Percentiles rank a stretch among this genome's conserved stretches.
Conservation (phyloP, 2,113 vertebrate genomes). For the Platysteira castanea region DNA sequence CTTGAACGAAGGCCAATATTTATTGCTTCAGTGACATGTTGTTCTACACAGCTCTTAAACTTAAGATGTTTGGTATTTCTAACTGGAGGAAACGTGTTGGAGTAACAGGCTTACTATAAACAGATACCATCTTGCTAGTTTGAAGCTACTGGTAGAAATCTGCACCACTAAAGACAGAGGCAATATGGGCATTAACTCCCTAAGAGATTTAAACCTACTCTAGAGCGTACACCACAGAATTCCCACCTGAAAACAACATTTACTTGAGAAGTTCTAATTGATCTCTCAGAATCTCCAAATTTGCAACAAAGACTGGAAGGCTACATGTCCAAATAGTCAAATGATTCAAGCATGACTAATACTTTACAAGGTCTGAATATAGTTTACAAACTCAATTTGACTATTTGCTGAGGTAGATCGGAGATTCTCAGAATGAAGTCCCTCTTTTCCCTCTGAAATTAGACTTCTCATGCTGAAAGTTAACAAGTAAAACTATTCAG, state of each 20-base stretch:
- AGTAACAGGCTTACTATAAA: background rate
- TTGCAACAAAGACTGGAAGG: background rate
- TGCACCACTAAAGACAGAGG: background rate
- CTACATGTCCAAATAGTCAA: background rate
- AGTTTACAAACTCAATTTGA: background rate
- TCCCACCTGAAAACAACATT: background rate
- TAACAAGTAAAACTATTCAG: background rate
- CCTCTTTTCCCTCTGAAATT: background rate
- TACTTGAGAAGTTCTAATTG: background rate
- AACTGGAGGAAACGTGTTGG: background rate
- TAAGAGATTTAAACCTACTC: background rate
- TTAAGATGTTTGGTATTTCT: background rate
- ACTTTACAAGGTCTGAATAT: background rate
- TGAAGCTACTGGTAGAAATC: background rate
- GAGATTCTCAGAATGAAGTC: background rate
- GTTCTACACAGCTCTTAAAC: background rate
- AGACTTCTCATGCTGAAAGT: background rate
- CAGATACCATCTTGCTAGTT: background rate
- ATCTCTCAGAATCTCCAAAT: background rate
- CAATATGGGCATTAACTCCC: background rate
- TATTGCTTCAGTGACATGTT: conserved; percentile 9
- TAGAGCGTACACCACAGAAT: background rate
- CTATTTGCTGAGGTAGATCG: background rate
- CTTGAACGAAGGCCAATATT: background rate
- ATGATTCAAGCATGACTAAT: background rate